A percentile compares a stretch with the other conserved stretches of the same genome.
Conservation (phyloP, 2,888 invertebrate genomes). For the Eulithis prunata region DNA sequence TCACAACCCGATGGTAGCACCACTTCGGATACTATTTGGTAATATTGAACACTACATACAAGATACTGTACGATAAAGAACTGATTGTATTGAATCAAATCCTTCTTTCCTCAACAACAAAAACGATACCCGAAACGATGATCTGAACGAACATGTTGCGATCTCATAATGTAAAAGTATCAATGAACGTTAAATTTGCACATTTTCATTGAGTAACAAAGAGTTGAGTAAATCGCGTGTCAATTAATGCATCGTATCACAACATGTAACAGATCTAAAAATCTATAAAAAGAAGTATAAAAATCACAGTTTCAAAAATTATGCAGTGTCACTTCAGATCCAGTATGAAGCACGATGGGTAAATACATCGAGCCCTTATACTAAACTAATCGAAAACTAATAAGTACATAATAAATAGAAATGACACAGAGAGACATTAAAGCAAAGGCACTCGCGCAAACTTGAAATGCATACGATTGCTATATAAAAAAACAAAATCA, state of each 20-base stretch:
- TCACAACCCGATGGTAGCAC: conserved; percentile 82
- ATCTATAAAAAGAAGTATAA: conserved; percentile 80
- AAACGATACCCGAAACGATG: conserved; percentile 67
- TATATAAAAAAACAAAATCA: conserved; percentile 12
- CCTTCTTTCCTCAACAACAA: conserved; percentile 73
- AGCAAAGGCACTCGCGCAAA: conserved; percentile 76
- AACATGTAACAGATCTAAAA: conserved; percentile 81
- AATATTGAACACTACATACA: conserved; percentile 54
- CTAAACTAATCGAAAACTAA: conserved; percentile 73
- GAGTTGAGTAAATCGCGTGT: conserved; percentile 36
- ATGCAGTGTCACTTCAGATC: conserved; percentile 82
- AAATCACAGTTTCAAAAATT: conserved; percentile 83
- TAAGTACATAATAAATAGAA: conserved; percentile 79
- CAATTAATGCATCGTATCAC: conserved; percentile 69
- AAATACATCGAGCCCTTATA: conserved; percentile 66
- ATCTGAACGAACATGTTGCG: conserved; percentile 75
- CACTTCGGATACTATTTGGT: conserved; percentile 65
- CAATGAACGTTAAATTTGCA: conserved; percentile 48
- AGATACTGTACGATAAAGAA: conserved; percentile 4
- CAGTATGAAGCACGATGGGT: conserved; percentile 70
- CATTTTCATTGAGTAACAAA: conserved; percentile 34
- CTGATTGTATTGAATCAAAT: conserved; percentile 50
- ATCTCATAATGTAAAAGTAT: conserved; percentile 57
- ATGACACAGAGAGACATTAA: conserved; percentile 80
- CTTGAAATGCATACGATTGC: conserved; percentile 66